A percentile compares a stretch with the other conserved stretches of the same genome.
These are phyloP conservation scores for Pissodes strobi DNA, from an alignment of 1,140 invertebrate genomes.

Conservation along the genomic window DNA sequence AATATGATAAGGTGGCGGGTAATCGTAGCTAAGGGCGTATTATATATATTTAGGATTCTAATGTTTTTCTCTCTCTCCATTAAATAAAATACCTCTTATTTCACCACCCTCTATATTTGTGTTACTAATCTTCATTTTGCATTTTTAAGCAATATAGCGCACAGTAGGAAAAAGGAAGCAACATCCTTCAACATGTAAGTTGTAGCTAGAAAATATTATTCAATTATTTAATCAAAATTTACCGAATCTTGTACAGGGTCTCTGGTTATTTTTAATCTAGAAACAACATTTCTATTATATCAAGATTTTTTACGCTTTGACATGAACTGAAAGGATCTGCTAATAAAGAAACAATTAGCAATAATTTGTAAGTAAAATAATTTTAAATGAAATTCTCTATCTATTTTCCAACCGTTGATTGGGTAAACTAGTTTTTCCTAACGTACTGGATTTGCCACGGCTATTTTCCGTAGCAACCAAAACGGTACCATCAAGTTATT, in stretches of 20 bases:
- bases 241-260: neutral
- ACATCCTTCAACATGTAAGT: slow-evolving; percentile 9
- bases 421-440: too few relatives aligned
- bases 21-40: slow-evolving; percentile 13
- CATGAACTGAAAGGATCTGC: too few relatives aligned
- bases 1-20: slow-evolving; percentile 28
- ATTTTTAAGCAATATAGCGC: slow-evolving; percentile 10
- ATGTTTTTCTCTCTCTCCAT: neutral
- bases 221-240: slow-evolving; percentile 4
- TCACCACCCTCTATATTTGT: slow-evolving; percentile 24
- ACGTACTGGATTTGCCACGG: too few relatives aligned
- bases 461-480: too few relatives aligned
- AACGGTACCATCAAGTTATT: too few relatives aligned
- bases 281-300: too few relatives aligned
- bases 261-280: neutral
- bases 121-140: slow-evolving; percentile 19
- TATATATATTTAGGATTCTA: slow-evolving; percentile 8
- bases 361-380: slow-evolving; percentile 1
- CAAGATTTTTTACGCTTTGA: too few relatives aligned
- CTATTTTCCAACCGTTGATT: too few relatives aligned
- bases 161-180: slow-evolving; percentile 13
- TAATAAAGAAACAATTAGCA: too few relatives aligned
- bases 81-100: slow-evolving; percentile 16
- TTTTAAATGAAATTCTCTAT: too few relatives aligned
- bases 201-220: slow-evolving; percentile 8